Evolutionary conservation across 2,797 vertebrate genomes (phyloP).

Genomic region (Gymnoscopelus microlampas): DNA sequence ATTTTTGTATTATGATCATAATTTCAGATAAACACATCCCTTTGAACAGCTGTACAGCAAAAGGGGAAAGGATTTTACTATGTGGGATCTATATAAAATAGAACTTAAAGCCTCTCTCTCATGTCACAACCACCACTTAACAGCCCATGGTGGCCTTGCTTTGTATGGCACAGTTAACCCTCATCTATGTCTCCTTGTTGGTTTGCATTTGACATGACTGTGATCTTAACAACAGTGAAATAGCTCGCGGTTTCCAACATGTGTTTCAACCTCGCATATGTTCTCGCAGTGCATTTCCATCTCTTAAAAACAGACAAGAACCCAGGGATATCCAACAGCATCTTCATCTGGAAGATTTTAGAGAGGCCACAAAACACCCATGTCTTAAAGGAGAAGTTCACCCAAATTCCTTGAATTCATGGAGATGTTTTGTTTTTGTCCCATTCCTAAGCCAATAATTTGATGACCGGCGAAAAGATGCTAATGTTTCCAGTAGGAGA

Average conservation of each 20-base stretch:
- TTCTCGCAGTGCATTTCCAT: constrained; percentile 28
- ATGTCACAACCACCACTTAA: not conserved
- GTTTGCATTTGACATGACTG: constrained; percentile 7
- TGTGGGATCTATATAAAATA: not conserved
- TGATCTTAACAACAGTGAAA: constrained; percentile 16
- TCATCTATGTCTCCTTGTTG: constrained; percentile 29
- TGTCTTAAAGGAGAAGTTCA: not conserved
- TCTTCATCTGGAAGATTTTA: constrained; percentile 28
- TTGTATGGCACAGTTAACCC: constrained; percentile 14
- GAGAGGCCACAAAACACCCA: constrained; percentile 22
- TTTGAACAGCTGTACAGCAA: not conserved
- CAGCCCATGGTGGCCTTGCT: constrained; percentile 6
- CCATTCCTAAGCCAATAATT: too few species aligned
- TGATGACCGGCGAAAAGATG: too few species aligned
- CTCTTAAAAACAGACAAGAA: constrained; percentile 13
- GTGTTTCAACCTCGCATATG: constrained; percentile 28
- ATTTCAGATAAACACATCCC: constrained; percentile 5
- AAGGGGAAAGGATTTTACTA: too few species aligned
- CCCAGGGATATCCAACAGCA: constrained; percentile 5
- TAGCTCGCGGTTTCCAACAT: constrained; percentile 31
- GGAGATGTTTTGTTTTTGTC: too few species aligned
- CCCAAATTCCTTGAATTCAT: too few species aligned
- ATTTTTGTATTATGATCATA: not conserved
- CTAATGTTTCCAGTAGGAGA: too few species aligned
- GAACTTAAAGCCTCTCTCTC: not conserved